Conservation (phyloP, 2,888 invertebrate species). For the Drosophila formosana region DNA sequence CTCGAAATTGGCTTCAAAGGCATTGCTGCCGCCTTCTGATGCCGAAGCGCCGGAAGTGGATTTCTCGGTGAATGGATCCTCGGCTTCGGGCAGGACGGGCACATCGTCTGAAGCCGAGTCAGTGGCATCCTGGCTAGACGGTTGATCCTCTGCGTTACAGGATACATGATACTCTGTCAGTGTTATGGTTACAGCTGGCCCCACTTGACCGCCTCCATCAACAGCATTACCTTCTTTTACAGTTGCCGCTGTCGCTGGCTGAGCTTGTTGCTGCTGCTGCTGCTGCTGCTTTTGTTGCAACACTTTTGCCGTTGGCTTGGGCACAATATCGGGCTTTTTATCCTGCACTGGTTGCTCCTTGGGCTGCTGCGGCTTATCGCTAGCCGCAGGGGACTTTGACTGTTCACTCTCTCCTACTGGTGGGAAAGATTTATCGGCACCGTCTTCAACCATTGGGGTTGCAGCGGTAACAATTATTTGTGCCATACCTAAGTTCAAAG, state of each 20-base stretch:
- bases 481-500: slow-evolving; percentile 92
- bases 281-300: slow-evolving; percentile 44
- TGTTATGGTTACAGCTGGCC: slow-evolving; percentile 63
- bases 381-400: slow-evolving; percentile 36
- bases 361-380: slow-evolving; percentile 28
- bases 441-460: slow-evolving; percentile 95
- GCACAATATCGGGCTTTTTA: slow-evolving; percentile 67
- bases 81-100: slow-evolving; percentile 75
- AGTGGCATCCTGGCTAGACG: slow-evolving; percentile 77
- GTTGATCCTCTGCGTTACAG: slow-evolving; percentile 71
- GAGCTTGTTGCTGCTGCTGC: slow-evolving; percentile 24
- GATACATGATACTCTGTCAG: slow-evolving; percentile 66
- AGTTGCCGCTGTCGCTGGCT: slow-evolving; percentile 36
- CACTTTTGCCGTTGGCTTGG: slow-evolving; percentile 59
- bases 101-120: slow-evolving; percentile 69
- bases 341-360: slow-evolving; percentile 50
- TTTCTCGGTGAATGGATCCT: slow-evolving; percentile 82
- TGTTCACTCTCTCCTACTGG: slow-evolving; percentile 85
- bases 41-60: slow-evolving; percentile 35
- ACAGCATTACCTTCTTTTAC: slow-evolving; percentile 71
- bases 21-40: slow-evolving; percentile 59
- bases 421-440: slow-evolving; percentile 91
- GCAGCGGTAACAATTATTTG: slow-evolving; percentile 97
- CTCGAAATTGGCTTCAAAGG: slow-evolving; percentile 85
- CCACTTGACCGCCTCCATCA: slow-evolving; percentile 30